Evolutionary conservation across 2,888 invertebrate species (phyloP).

Genomic region (Acronicta alni): DNA sequence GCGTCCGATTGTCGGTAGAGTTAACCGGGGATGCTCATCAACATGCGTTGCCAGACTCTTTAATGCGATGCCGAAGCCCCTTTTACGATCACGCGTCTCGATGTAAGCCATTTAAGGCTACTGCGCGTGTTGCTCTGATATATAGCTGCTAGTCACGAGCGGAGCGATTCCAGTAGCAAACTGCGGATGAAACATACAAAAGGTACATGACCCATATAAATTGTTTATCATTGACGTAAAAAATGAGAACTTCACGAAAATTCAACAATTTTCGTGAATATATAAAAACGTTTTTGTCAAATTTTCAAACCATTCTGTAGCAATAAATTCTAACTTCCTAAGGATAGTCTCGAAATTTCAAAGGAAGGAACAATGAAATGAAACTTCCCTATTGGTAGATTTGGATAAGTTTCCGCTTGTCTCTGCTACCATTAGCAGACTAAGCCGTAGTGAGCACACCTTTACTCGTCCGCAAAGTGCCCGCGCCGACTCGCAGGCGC

Average conservation of each 20-base stretch:
- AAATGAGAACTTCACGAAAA: conserved; percentile 1
- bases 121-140: conserved; percentile 67
- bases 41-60: conserved; percentile 61
- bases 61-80: conserved; percentile 65
- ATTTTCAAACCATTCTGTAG: not conserved
- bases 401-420: conserved; percentile 15
- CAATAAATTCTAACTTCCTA: not conserved
- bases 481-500: conserved; percentile 64
- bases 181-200: conserved; percentile 41
- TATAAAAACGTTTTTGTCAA: too few species aligned
- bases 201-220: conserved; percentile 21
- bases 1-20: conserved; percentile 56
- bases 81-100: conserved; percentile 68
- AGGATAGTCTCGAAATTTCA: not conserved
- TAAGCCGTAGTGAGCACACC: conserved; percentile 24
- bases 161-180: conserved; percentile 61
- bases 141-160: conserved; percentile 59
- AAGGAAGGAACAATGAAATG: conserved; percentile 1
- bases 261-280: too few species aligned
- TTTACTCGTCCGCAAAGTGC: conserved; percentile 29
- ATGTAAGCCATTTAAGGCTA: conserved; percentile 68
- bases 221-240: conserved; percentile 27
- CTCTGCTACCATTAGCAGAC: not conserved
- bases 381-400: conserved; percentile 7
- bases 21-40: conserved; percentile 59